phyloP scores from a whole-genome alignment of 2,797 vertebrate genomes.

The Gallinago nigripennis region DNA sequence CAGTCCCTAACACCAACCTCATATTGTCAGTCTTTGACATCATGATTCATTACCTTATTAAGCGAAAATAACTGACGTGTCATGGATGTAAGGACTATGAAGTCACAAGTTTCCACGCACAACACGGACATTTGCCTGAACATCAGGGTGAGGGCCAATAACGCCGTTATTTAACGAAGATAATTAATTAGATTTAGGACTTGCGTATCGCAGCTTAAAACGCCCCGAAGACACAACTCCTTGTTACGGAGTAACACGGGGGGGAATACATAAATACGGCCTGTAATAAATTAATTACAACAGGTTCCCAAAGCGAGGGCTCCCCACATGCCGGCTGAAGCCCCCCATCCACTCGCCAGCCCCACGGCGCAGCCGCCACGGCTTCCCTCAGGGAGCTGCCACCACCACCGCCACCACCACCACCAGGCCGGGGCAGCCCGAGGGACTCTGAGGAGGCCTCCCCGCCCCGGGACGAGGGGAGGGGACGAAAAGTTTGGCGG shows the following conservation, averaged over 20 bases:
- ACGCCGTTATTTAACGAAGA: not conserved
- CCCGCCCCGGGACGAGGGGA: not conserved
- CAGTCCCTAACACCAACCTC: constrained; percentile 9
- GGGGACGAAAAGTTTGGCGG: not conserved
- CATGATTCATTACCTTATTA: constrained; percentile 30
- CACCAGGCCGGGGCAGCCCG: not conserved
- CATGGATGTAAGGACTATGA: not conserved
- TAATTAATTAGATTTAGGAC: not conserved
- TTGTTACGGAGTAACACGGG: not conserved
- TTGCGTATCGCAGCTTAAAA: not conserved
- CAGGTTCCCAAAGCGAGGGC: not conserved
- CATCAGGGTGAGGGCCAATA: not conserved
- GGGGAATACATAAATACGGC: not conserved
- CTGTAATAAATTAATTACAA: not conserved
- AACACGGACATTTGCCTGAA: not conserved
- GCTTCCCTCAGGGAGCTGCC: not conserved
- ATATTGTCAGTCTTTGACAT: not conserved
- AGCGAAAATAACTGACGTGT: constrained; percentile 21
- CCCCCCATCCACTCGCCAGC: not conserved
- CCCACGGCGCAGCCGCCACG: not conserved
- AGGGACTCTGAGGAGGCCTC: not conserved
- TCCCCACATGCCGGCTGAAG: not conserved
- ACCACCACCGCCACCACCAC: not conserved
- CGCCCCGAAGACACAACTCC: not conserved
- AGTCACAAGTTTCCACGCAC: constrained; percentile 1